These are phyloP conservation scores for Emydura subglobosa DNA, from an alignment of 2,113 vertebrate species.

Conservation along the genomic window DNA sequence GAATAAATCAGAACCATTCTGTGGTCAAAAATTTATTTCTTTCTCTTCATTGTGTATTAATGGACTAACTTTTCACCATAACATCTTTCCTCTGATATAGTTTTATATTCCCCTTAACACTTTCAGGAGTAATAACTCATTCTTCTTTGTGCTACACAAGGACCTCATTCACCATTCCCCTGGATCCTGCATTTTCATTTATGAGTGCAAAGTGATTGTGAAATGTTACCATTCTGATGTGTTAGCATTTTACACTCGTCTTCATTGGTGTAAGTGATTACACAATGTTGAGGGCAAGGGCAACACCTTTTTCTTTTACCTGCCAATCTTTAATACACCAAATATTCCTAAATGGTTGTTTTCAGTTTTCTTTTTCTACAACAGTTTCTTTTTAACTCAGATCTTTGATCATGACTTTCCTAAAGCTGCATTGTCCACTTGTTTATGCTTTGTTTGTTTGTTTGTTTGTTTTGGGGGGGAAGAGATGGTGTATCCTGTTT, in stretches of 20 bases:
- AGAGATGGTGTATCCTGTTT: not conserved
- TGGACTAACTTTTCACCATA: not conserved
- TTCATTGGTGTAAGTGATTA: not conserved
- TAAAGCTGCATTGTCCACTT: not conserved
- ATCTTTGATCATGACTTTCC: not conserved
- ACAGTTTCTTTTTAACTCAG: constrained; percentile 14
- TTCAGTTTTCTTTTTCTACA: constrained; percentile 31
- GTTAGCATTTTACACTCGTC: not conserved
- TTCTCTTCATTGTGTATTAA: not conserved
- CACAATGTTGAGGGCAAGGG: not conserved
- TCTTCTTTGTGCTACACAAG: not conserved
- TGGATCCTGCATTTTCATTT: not conserved
- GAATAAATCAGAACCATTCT: not conserved
- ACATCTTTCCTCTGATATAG: not conserved
- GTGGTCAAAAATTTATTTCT: constrained; percentile 7
- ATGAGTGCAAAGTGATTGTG: not conserved
- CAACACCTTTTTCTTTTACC: not conserved
- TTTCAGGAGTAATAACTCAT: not conserved
- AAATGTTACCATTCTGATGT: not conserved
- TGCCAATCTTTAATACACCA: not conserved
- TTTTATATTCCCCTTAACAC: not conserved
- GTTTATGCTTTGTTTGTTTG: not conserved
- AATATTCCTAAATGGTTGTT: not conserved
- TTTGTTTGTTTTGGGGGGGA: not conserved
- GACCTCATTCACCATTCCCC: not conserved